Evolutionary conservation across 2,113 vertebrate species (phyloP), one percentile per base, ranked within the genome.

Genomic region (Lutjanus erythropterus): DNA sequence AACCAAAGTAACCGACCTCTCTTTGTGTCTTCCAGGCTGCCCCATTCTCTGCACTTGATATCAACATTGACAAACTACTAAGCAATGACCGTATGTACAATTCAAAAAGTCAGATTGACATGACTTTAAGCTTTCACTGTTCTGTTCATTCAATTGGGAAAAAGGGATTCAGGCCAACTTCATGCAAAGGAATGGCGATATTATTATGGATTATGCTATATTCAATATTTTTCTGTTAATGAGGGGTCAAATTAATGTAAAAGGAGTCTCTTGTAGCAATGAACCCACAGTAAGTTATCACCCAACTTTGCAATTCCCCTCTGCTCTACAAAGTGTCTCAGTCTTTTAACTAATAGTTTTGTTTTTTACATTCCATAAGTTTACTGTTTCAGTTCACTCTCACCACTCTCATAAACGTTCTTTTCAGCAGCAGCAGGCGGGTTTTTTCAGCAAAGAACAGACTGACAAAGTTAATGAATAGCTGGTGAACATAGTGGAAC

Each of bases 41-140:
- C 2, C 81, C 81, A 19, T 66, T 83, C 68, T 47, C 61, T 46
- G 75, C 33, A 14, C 19, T 78, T 5, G 53, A 73, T 9, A 9
- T 83, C 25, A 2, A 60, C 4, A 15, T 61, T 27, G 29, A 68
- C 9, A 66, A 78, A 23, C 55, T 84, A 3, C 29, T 7, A 2
- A n/a, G 37, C 0, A 10, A 56, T 12, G 2, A 29, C 16, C 0
- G 52, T 71, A 58, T 18, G 68, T 56, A 41, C 2, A 55, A 14
- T 55, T 44, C 11, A 3, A 39, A 56, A 21, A 19, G 15, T 69
- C 23, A 41, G 16, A 9, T 47, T 47, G 19, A 39, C 39, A 14
- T 18, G 2, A 49, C 25, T 21, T 46, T 11, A 21, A 31, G 19
- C 1, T 33, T 15, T 37, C 21, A 37, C 15, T 49, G 10, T 49